Base-by-base conservation (phyloP, 2,113 vertebrate species). In the Paracanthobrama guichenoti region DNA sequence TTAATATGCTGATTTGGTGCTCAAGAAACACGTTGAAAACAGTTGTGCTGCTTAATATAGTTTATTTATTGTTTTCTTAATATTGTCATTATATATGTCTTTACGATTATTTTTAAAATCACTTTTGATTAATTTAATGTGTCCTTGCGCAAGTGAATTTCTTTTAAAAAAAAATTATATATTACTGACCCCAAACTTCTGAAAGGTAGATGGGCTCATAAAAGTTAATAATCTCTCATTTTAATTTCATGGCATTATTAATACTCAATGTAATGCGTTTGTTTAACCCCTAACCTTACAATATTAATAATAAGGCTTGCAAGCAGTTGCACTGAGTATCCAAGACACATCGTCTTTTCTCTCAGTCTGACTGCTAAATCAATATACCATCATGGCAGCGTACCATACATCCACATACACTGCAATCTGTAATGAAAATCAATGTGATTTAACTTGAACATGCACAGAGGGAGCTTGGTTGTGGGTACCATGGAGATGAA, bases 351-450 rank as follows among this genome's bases (percentile, higher is more conserved):
- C 53, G 53, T 60, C 78, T 84, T 80, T 42, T 85, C 46, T 39
- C 55, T 81, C 76, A 85, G 57, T 88, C 69, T 83, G 59, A 79
- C 22, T 26, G 64, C 74, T 74, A 84, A 82, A 88, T 84, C 85
- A 82, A 86, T 88, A 82, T n/a, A 50, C 82, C 79, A 74, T 84
- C 35, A 26, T 24, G 16, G 59, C 67, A 72, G 71, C 85, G 85
- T 81, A 60, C n/a, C 74, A 20, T 22, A 72, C 83, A 79, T 67
- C 67, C 62, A 89, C 82, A 31, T 79, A 60, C 46, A 26, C 6
- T 14, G 3, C 62, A 85, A 90, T 89, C 88, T 88, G 82, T 88
- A 89, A 86, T 90, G 79, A 81, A 87, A 89, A 91, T 88, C 84
- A 78, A 77, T 72, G 11, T 35, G 79, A 60, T 85, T 84, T 77